Evolutionary conservation across 2,888 invertebrate genomes (phyloP).

Genomic region (Drosophila acutilabella): DNA sequence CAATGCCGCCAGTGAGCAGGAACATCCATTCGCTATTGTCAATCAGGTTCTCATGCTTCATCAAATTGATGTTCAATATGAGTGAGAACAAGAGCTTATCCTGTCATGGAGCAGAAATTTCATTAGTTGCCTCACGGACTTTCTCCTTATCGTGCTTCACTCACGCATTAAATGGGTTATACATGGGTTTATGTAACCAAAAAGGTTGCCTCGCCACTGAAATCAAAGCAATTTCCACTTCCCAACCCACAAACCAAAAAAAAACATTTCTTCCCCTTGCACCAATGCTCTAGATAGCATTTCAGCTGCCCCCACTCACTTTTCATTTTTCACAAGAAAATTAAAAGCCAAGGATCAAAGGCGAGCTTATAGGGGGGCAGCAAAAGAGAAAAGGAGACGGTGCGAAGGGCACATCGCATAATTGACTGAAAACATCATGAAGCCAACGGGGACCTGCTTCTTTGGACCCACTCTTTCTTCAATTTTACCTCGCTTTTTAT

Average conservation of each 20-base stretch:
- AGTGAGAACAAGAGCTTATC: constrained; percentile 96
- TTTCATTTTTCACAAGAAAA: constrained; percentile 44
- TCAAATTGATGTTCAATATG: constrained; percentile 89
- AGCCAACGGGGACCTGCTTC: constrained; percentile 38
- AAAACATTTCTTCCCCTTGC: background rate
- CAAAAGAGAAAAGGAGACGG: background rate
- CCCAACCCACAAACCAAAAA: background rate
- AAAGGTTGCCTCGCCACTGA: constrained; percentile 42
- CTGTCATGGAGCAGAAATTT: constrained; percentile 83
- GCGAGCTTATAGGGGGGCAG: constrained; percentile 17
- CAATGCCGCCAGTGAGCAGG: constrained; percentile 93
- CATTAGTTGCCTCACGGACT: constrained; percentile 42
- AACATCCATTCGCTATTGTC: constrained; percentile 92
- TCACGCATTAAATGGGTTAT: constrained; percentile 62
- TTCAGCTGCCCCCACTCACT: constrained; percentile 25
- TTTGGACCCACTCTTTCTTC: background rate
- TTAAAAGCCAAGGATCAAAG: constrained; percentile 69
- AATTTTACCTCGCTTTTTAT: background rate
- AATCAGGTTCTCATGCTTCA: constrained; percentile 88
- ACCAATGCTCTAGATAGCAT: constrained; percentile 37
- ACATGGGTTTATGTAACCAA: constrained; percentile 23
- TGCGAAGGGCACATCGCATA: constrained; percentile 48
- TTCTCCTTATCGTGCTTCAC: constrained; percentile 12
- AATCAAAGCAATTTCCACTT: constrained; percentile 50
- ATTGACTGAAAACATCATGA: constrained; percentile 73